phyloP scores from a whole-genome alignment of 37 sponge, comb jelly and placozoan species.

The Ianthella basta region DNA sequence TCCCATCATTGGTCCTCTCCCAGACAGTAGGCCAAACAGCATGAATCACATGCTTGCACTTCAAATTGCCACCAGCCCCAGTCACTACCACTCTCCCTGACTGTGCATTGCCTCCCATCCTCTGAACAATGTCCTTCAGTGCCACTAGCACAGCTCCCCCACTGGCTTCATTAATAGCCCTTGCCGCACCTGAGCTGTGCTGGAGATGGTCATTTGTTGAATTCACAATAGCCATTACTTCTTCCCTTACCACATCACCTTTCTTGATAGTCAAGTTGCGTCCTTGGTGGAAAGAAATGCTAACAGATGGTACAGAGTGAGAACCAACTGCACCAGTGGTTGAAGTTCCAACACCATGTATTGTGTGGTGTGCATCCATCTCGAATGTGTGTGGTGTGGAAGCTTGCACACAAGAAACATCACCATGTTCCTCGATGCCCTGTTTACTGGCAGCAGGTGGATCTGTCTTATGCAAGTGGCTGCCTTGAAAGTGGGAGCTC shows the following conservation, averaged over 20 bases:
- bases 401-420: too few species aligned
- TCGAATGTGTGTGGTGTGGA: too few species aligned
- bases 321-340: too few species aligned
- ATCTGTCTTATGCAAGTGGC: too few species aligned
- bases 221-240: slow-evolving; percentile 70
- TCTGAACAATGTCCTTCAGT: not conserved
- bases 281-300: not conserved
- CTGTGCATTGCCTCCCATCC: not conserved
- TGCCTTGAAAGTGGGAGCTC: too few species aligned
- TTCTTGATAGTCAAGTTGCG: slow-evolving; percentile 61
- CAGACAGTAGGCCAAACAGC: slow-evolving; percentile 62
- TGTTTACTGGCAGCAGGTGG: too few species aligned
- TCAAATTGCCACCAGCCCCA: slow-evolving; percentile 59
- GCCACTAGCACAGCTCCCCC: slow-evolving; percentile 36
- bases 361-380: too few species aligned
- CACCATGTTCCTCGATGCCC: too few species aligned
- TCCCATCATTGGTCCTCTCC: not conserved
- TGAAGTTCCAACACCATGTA: too few species aligned
- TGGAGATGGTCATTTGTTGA: slow-evolving; percentile 61
- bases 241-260: slow-evolving; percentile 53
- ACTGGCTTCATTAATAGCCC: slow-evolving; percentile 65
- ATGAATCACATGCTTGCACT: slow-evolving; percentile 65
- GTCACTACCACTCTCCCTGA: slow-evolving; percentile 54
- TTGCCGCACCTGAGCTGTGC: slow-evolving; percentile 71
- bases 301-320: too few species aligned